Percentiles rank a stretch among this genome's conserved stretches.
Evolutionary conservation across 2,797 vertebrate genomes (phyloP).

Genomic region (Schizopygopsis pylzovi): DNA sequence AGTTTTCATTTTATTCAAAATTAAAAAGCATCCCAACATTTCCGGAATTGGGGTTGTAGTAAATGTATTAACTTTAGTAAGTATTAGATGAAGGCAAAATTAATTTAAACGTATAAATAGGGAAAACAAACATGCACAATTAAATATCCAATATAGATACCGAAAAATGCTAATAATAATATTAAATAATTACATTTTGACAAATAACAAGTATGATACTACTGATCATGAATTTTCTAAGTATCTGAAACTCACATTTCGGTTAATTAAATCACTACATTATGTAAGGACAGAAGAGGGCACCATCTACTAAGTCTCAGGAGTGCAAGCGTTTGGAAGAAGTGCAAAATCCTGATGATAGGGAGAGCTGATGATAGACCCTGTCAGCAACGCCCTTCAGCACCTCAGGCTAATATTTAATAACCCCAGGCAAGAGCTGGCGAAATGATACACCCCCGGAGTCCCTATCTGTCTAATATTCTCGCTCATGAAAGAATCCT

Average conservation of each 20-base stretch:
- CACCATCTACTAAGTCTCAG: slow-evolving; percentile 59
- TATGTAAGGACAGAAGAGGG: slow-evolving; percentile 67
- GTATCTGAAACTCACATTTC: neutral
- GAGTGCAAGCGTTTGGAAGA: slow-evolving; percentile 39
- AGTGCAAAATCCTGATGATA: slow-evolving; percentile 59
- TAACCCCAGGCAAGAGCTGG: slow-evolving; percentile 64
- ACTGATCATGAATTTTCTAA: neutral
- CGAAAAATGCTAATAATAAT: neutral
- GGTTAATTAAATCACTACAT: slow-evolving; percentile 14
- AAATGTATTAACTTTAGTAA: neutral
- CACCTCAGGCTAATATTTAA: slow-evolving; percentile 72
- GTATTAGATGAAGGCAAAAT: neutral
- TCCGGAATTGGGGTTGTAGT: neutral
- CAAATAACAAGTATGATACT: neutral
- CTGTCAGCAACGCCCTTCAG: slow-evolving; percentile 71
- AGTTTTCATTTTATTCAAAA: too few relatives aligned
- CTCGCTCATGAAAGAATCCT: slow-evolving; percentile 81
- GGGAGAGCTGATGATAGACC: slow-evolving; percentile 62
- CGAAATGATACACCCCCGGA: slow-evolving; percentile 64
- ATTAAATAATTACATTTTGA: too few relatives aligned
- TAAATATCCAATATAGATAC: neutral
- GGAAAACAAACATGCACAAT: neutral
- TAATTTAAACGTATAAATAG: neutral
- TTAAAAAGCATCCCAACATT: too few relatives aligned
- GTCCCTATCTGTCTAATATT: slow-evolving; percentile 78